phyloP scores from a whole-genome alignment of 2,888 invertebrate species.

The Tenthredo scrophulariae region DNA sequence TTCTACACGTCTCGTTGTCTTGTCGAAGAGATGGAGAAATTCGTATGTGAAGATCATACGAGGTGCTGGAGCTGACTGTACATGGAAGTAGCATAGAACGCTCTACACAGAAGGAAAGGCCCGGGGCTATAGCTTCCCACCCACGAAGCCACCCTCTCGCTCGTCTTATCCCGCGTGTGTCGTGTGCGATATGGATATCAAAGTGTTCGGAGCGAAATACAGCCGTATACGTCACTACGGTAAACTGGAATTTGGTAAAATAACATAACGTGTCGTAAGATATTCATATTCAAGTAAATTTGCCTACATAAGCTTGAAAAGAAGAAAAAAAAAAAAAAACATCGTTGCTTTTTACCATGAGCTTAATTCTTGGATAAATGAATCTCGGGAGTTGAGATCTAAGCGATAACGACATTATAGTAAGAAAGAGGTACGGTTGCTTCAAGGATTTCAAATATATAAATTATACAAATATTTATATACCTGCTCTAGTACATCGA shows the following conservation, averaged over 20 bases:
- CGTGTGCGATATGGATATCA: conserved; percentile 71
- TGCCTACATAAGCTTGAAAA: background rate
- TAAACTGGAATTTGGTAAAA: conserved; percentile 38
- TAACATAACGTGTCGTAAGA: background rate
- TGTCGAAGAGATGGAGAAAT: background rate
- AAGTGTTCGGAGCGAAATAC: conserved; percentile 62
- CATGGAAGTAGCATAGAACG: conserved; percentile 61
- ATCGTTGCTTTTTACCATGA: background rate
- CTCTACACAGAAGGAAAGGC: conserved; percentile 69
- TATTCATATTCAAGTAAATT: background rate
- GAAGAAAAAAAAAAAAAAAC: background rate
- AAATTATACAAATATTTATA: conserved; percentile 1
- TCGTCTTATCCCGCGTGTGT: conserved; percentile 57
- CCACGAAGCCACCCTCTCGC: conserved; percentile 58
- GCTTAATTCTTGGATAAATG: background rate
- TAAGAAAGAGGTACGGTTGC: background rate
- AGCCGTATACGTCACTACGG: conserved; percentile 12
- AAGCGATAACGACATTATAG: background rate
- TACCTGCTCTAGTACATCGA: background rate
- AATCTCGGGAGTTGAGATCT: background rate
- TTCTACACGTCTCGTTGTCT: background rate
- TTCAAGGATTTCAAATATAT: background rate
- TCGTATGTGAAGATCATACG: background rate
- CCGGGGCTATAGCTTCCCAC: conserved; percentile 74
- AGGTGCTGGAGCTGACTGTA: conserved; percentile 65